Percentiles rank a stretch among this genome's conserved stretches.
These are phyloP conservation scores for Athene cunicularia DNA, from an alignment of 2,113 vertebrate species.

Conservation along the genomic window DNA sequence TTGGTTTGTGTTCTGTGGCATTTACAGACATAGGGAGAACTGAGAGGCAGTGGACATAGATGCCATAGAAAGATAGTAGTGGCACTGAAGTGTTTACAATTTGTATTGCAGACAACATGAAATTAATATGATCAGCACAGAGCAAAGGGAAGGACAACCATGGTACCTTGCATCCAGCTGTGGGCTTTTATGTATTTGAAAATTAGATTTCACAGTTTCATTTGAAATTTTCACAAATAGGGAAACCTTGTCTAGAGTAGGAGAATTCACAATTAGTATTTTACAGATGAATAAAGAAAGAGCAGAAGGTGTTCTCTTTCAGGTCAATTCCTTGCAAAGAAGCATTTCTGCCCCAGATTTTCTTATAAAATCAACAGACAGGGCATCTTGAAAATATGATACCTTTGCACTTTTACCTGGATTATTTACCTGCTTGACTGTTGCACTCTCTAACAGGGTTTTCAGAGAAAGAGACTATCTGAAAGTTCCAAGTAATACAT, in stretches of 20 bases:
- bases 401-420: not conserved
- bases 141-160: not conserved
- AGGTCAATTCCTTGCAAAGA: constrained; percentile 18
- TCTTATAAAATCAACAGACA: not conserved
- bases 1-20: not conserved
- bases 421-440: not conserved
- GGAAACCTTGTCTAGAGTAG: not conserved
- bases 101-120: not conserved
- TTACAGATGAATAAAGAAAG: not conserved
- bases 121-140: not conserved
- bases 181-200: not conserved
- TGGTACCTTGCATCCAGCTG: not conserved
- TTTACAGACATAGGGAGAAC: not conserved
- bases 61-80: not conserved
- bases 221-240: not conserved
- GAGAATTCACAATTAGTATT: not conserved
- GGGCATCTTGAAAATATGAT: constrained; percentile 14
- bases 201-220: not conserved
- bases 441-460: not conserved
- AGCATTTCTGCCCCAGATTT: not conserved
- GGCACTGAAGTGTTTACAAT: not conserved
- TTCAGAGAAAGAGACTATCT: not conserved
- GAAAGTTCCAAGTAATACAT: not conserved
- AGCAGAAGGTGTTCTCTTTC: not conserved
- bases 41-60: not conserved